phyloP scores from a whole-genome alignment of 2,888 invertebrate genomes.

The Drosophila dives region DNA sequence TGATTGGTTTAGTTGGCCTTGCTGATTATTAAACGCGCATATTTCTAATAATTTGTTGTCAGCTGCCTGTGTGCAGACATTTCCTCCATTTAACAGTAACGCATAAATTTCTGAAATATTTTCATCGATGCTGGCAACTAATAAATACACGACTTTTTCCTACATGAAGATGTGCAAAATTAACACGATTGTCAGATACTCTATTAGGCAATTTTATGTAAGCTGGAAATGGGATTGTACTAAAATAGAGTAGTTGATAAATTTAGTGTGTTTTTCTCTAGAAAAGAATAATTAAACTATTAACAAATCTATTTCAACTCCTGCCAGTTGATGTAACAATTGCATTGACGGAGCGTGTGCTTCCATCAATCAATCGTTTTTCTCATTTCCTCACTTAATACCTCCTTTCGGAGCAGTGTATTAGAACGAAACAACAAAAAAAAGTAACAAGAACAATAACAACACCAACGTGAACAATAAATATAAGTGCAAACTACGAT shows the following conservation, averaged over 20 bases:
- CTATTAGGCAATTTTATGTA: neutral
- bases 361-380: neutral
- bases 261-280: neutral
- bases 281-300: neutral
- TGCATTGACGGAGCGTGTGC: neutral
- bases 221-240: neutral
- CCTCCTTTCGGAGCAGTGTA: conserved; percentile 1
- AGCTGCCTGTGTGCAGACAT: conserved; percentile 48
- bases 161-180: conserved; percentile 14
- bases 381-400: neutral
- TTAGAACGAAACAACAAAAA: conserved; percentile 7
- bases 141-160: conserved; percentile 32
- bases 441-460: conserved; percentile 27
- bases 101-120: conserved; percentile 78
- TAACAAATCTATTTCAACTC: neutral
- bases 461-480: conserved; percentile 38
- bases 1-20: conserved; percentile 29
- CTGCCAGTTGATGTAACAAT: neutral
- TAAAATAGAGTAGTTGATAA: neutral
- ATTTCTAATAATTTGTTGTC: conserved; percentile 75
- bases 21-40: conserved; percentile 77
- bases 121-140: conserved; percentile 47
- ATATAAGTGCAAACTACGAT: conserved; percentile 31
- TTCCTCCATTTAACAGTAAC: conserved; percentile 77
- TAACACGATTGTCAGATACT: neutral